Base-by-base conservation (phyloP, 2,797 vertebrate species). In the Xiphorhynchus erythropygius region DNA sequence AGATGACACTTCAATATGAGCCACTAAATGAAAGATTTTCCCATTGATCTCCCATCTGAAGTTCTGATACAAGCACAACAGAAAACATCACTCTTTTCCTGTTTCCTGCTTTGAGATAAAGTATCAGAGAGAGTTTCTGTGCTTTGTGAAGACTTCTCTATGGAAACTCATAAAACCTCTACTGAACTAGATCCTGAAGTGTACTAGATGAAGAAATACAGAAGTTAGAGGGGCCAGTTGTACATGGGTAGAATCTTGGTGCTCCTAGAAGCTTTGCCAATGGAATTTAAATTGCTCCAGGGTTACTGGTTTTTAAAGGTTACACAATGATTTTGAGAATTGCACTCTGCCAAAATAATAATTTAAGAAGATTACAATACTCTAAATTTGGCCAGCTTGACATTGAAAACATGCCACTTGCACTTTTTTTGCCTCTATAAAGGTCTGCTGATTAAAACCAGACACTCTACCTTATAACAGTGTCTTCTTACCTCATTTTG, bases 301-400 rank as follows among this genome's bases (percentile, higher is more conserved):
- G 25, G 60, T 85, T 84, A 77, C 28, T 44, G 46, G 57, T 39
- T 86, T 83, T 84, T 68, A 86, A 81, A 84, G 39, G 57, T 91
- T 86, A 91, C 59, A 39, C 73, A 88, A 59, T 11, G 52, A 93
- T 75, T 94, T 84, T 46, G 30, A 75, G 65, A 84, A 76, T 13
- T 27, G 42, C 39, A 57, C 33, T 75, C 53, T 55, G 87, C 65
- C 85, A 95, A 94, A 94, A 90, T 30, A 69, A 88, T 93, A 94
- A 95, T 90, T 93, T 94, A 81, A 83, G 88, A 88, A 41, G 47
- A 94, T 56, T 81, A 90, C 32, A 87, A 78, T 28, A 89, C 33
- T 67, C 67, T 78, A 86, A 64, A 91, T 84, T 93, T 90, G 91
- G 24, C 55, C 57, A 81, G 47, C 47, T 93, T 84, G 88, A 76